Percentiles rank a stretch among this genome's conserved stretches.
Evolutionary conservation across 2,888 invertebrate species (phyloP).

Genomic region (Athalia rosae): DNA sequence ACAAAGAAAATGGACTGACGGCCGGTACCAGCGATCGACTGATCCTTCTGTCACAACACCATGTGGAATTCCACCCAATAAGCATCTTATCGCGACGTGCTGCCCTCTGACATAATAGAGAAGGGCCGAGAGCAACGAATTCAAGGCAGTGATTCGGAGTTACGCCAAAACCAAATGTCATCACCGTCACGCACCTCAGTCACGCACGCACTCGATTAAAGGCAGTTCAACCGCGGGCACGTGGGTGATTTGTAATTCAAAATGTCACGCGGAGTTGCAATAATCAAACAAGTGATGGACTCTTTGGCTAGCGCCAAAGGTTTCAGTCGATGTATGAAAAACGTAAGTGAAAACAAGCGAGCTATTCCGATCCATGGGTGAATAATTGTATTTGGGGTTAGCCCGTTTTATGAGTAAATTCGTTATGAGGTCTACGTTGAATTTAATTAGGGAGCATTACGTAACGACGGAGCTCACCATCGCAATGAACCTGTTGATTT

Average conservation of each 20-base stretch:
- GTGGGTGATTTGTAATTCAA: neutral
- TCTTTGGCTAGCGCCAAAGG: slow-evolving; percentile 67
- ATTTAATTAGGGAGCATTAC: neutral
- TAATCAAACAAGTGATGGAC: slow-evolving; percentile 71
- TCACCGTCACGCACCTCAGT: too few species aligned
- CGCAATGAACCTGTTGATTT: neutral
- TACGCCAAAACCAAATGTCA: neutral
- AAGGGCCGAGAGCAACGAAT: too few species aligned
- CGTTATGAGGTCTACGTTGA: neutral
- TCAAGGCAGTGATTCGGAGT: too few species aligned
- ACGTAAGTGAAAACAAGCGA: slow-evolving; percentile 66
- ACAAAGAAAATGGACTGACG: neutral
- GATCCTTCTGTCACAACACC: too few species aligned
- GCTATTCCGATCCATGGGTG: neutral
- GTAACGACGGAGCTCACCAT: neutral
- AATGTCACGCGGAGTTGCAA: slow-evolving; percentile 65
- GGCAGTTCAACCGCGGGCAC: neutral
- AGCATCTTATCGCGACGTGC: too few species aligned
- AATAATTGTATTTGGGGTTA: neutral
- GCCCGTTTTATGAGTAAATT: neutral
- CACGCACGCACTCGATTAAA: too few species aligned
- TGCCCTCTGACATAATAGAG: neutral
- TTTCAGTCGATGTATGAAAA: slow-evolving; percentile 73
- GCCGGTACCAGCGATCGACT: slow-evolving; percentile 5
- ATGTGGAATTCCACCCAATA: too few species aligned